Percentiles rank a stretch among this genome's conserved stretches.
Evolutionary conservation across 2,888 invertebrate species (phyloP).

Genomic region (Luffia ferchaultella): DNA sequence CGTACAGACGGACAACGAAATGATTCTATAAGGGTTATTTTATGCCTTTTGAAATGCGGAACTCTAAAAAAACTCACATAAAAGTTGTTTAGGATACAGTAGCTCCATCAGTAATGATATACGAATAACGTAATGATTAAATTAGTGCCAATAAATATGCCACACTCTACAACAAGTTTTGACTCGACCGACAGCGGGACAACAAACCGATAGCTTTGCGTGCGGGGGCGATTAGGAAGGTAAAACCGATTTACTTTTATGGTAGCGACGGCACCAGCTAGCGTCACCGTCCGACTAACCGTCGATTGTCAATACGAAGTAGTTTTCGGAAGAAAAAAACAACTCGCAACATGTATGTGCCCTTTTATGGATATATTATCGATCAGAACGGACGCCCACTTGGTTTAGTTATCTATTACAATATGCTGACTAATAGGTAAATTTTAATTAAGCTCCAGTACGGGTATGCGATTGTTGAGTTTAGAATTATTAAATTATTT

Average conservation of each 20-base stretch:
- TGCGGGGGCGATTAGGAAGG: slow-evolving; percentile 62
- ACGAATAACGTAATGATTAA: no score
- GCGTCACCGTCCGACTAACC: slow-evolving; percentile 52
- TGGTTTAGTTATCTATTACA: slow-evolving; percentile 1
- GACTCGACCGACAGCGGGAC: slow-evolving; percentile 31
- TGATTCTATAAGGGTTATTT: no score
- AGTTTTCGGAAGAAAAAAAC: slow-evolving; percentile 36
- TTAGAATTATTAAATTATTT: neutral
- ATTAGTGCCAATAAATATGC: no score
- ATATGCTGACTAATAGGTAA: neutral
- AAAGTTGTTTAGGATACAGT: no score
- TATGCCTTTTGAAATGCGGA: no score
- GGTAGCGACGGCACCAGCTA: slow-evolving; percentile 33
- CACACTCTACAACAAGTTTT: no score
- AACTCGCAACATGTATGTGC: slow-evolving; percentile 33
- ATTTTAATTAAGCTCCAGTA: neutral
- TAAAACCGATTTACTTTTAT: slow-evolving; percentile 35
- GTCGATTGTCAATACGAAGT: slow-evolving; percentile 31
- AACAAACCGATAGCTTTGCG: slow-evolving; percentile 6
- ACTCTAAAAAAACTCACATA: no score
- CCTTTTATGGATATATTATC: slow-evolving; percentile 53
- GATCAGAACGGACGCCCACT: slow-evolving; percentile 34
- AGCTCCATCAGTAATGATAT: no score
- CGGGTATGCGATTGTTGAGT: neutral
- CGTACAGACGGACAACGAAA: no score